Evolutionary conservation across 1,140 invertebrate genomes (phyloP).

Genomic region (Drosophila bipectinata): DNA sequence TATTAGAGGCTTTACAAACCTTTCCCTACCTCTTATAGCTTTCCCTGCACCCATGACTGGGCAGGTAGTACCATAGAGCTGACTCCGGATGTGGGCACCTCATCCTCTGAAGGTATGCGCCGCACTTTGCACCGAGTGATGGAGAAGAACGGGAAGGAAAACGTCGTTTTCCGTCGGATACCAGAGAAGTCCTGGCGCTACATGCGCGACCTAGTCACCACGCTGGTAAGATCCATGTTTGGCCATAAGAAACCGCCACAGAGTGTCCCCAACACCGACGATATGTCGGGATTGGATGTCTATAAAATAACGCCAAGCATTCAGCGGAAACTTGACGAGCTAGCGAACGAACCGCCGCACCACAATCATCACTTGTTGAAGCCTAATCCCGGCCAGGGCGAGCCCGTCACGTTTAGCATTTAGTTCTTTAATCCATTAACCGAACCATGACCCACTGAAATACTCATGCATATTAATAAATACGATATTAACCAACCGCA

Average conservation of each 20-base stretch:
- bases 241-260: constrained; percentile 38
- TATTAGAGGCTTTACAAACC: too few species aligned
- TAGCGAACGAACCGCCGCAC: constrained; percentile 58
- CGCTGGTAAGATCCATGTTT: constrained; percentile 85
- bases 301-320: constrained; percentile 76
- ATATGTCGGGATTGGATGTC: constrained; percentile 52
- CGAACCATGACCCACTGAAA: constrained; percentile 8
- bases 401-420: constrained; percentile 69
- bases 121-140: constrained; percentile 74
- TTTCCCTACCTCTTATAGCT: constrained; percentile 25
- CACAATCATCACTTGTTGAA: constrained; percentile 31
- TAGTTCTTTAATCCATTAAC: constrained; percentile 39
- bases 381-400: constrained; percentile 33
- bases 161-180: constrained; percentile 83
- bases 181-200: constrained; percentile 85
- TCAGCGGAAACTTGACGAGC: constrained; percentile 63
- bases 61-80: constrained; percentile 78
- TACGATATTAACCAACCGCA: constrained; percentile 47
- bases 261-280: constrained; percentile 8
- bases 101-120: constrained; percentile 38
- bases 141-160: constrained; percentile 77
- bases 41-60: constrained; percentile 74
- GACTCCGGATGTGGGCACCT: constrained; percentile 41
- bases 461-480: constrained; percentile 48
- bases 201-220: constrained; percentile 86